Conservation (phyloP, 1,140 invertebrate genomes). For the Coelopa frigida region DNA sequence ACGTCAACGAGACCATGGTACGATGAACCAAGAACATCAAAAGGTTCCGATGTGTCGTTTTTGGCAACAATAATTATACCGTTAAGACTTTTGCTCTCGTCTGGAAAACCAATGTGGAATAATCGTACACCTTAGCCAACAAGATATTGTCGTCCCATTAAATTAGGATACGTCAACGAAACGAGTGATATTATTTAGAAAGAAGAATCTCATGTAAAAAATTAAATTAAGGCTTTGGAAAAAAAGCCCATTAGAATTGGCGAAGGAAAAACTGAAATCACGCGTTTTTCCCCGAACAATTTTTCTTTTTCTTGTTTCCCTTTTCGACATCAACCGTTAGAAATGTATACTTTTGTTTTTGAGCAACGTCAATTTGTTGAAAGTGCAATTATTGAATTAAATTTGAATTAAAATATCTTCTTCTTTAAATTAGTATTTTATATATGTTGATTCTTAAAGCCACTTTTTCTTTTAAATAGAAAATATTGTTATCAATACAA, state of each 20-base stretch:
- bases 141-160: conserved; percentile 3
- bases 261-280: conserved; percentile 2
- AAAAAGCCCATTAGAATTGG: background rate
- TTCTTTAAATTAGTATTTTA: no score
- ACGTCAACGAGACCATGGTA: background rate
- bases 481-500: no score
- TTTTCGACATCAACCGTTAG: no score
- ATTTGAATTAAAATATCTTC: no score
- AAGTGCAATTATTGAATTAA: no score
- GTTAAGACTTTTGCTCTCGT: background rate
- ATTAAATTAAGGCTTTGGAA: conserved; percentile 8
- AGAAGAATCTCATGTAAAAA: conserved; percentile 1
- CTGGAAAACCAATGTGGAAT: background rate
- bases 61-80: conserved; percentile 1
- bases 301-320: no score
- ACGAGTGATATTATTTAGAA: background rate
- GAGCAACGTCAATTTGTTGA: no score
- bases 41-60: background rate
- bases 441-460: no score
- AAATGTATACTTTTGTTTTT: no score
- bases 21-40: background rate
- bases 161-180: conserved; percentile 7
- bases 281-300: no score
- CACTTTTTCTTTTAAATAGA: no score
- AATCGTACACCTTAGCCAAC: background rate